Evolutionary conservation across 37 sponge, comb jelly and placozoan species (phyloP).

Genomic region (Lycopodina hypogea): DNA sequence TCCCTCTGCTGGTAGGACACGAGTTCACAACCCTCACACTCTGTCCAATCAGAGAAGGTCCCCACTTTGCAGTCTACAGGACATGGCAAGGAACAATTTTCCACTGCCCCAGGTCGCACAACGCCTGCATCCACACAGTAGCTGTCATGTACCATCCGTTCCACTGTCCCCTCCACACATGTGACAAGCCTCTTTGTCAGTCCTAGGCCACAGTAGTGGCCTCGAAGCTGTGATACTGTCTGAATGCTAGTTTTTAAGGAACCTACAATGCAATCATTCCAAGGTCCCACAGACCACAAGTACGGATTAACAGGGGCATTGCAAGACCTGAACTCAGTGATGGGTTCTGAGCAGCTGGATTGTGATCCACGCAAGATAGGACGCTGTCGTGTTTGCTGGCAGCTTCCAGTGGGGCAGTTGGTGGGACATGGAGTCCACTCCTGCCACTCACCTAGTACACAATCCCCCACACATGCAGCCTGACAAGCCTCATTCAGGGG

Average conservation of each 20-base stretch:
- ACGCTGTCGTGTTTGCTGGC: neutral
- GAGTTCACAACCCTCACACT: neutral
- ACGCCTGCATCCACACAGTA: neutral
- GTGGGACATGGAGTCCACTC: conserved; percentile 9
- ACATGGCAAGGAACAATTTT: conserved; percentile 20
- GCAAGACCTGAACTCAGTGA: neutral
- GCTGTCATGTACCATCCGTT: neutral
- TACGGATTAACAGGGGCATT: neutral
- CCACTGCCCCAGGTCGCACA: neutral
- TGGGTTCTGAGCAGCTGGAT: neutral
- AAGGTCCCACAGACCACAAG: neutral
- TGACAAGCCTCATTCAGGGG: neutral
- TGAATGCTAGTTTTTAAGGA: neutral
- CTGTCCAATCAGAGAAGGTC: conserved; percentile 12
- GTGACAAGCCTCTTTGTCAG: conserved; percentile 4
- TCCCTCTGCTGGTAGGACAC: neutral
- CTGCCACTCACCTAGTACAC: conserved; percentile 37
- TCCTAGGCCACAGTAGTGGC: conserved; percentile 31
- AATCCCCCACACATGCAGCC: conserved; percentile 23
- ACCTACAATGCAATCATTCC: conserved; percentile 21
- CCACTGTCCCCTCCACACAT: neutral
- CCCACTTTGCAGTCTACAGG: conserved; percentile 42
- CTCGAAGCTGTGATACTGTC: neutral
- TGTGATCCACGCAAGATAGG: neutral
- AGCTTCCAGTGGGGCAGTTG: conserved; percentile 8